Base-by-base conservation (phyloP, 2,797 vertebrate genomes). In the Garrulus glandarius region DNA sequence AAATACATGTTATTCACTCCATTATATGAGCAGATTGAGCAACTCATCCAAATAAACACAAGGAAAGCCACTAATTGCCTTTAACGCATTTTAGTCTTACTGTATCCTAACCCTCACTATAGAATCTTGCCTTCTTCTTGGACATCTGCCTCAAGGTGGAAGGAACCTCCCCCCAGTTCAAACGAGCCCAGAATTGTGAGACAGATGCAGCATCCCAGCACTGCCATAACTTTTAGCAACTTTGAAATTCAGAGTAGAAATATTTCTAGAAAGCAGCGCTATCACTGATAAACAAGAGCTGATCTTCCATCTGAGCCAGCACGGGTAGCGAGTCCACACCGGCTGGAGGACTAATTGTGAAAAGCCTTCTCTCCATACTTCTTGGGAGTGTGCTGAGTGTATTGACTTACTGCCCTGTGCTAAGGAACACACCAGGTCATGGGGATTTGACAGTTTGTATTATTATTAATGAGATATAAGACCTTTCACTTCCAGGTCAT, bases 401-500 rank as follows among this genome's bases (percentile, higher is more conserved):
- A 53, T n/a, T 88, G 77, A 67, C 85, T 86, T 84, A 86, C 63
- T 95, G 56, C 85, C 59, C 70, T 70, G 37, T 59, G 63, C 77
- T 84, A 61, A 71, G 67, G 50, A 88, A 46, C 83, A 84, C 56
- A 8, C n/a, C 29, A 49, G 85, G 87, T 93, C 93, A 79, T 47
- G 52, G 76, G 49, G 49, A 84, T 79, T 92, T 93, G 84, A 90
- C 94, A 94, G 87, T 59, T 86, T 93, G 34, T 79, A 95, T 91
- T 95, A 88, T 84, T 96, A 95, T 95, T 95, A 96, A 96, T 96
- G 93, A 93, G 94, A 64, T 93, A 90, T 69, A 92, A 93, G 95
- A 94, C 95, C 95, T 94, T 90, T 92, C 89, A 70, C 80, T 95
- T 96, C 93, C 95, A 94, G 95, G 94, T 96, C 95, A 95, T 82